Evolutionary conservation across 2,113 vertebrate genomes (phyloP).

Genomic region (Varanus komodoensis): DNA sequence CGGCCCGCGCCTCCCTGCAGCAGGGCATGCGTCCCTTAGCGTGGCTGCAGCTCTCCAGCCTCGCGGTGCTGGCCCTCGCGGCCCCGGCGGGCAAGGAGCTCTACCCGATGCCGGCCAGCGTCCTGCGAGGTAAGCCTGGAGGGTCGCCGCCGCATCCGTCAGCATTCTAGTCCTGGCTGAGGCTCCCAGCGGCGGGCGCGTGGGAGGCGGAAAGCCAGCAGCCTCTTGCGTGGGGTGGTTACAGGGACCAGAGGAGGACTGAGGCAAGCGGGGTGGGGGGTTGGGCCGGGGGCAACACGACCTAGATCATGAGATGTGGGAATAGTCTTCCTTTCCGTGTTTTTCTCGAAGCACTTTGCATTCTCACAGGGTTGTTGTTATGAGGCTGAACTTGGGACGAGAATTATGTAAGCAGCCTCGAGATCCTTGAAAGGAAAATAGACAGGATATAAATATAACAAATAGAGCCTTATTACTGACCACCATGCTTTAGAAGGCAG

Average conservation of each 20-base stretch:
- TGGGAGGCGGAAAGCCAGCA: too few relatives aligned
- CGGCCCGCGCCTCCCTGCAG: too few relatives aligned
- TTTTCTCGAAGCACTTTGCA: too few relatives aligned
- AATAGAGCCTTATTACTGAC: background rate
- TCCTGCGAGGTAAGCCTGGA: slow-evolving; percentile 84
- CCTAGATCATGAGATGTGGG: background rate
- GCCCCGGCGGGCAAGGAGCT: slow-evolving; percentile 81
- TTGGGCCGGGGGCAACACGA: background rate
- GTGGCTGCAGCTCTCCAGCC: slow-evolving; percentile 72
- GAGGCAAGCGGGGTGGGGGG: background rate
- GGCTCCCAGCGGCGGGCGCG: background rate
- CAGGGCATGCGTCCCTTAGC: background rate
- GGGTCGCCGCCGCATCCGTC: accelerated
- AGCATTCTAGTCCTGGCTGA: background rate
- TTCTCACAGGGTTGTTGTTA: too few relatives aligned
- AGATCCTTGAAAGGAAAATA: too few relatives aligned
- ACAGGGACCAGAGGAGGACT: background rate
- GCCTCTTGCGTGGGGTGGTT: background rate
- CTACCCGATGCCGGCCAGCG: slow-evolving; percentile 84
- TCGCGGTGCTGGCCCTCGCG: slow-evolving; percentile 71
- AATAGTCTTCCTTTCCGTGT: background rate
- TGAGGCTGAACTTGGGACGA: too few relatives aligned
- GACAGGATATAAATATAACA: too few relatives aligned
- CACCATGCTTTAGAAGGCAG: background rate
- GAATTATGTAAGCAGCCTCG: too few relatives aligned